A percentile compares a stretch with the other conserved stretches of the same genome.
Conservation (phyloP, 1,140 invertebrate species). For the Aradophagus sp. region DNA sequence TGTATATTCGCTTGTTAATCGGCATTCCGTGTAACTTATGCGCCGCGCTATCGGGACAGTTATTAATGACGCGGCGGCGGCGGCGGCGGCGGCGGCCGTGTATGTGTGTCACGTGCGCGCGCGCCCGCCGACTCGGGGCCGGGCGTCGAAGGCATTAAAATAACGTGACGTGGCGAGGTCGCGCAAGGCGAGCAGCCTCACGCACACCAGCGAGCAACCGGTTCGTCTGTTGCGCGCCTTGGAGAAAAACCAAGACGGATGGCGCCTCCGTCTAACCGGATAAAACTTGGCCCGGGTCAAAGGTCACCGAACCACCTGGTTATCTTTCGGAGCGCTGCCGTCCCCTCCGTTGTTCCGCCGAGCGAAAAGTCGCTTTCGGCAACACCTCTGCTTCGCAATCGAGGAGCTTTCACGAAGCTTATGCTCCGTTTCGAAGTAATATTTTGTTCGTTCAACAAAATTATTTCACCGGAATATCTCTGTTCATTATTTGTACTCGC, state of each 20-base stretch:
- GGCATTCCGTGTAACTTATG: conserved; percentile 28
- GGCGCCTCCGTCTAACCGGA: not conserved
- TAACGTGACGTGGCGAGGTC: conserved; percentile 65
- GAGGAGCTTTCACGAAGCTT: too few relatives aligned
- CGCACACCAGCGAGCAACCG: conserved; percentile 30
- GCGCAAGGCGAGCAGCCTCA: conserved; percentile 66
- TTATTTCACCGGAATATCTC: too few relatives aligned
- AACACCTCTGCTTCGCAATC: not conserved
- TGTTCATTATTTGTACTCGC: too few relatives aligned
- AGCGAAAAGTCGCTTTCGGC: not conserved
- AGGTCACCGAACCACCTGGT: too few relatives aligned
- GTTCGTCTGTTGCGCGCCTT: conserved; percentile 30
- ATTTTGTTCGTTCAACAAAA: too few relatives aligned
- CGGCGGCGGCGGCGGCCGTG: too few relatives aligned
- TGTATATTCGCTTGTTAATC: conserved; percentile 25
- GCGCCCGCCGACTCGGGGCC: too few relatives aligned
- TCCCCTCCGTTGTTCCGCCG: not conserved
- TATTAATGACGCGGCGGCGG: too few relatives aligned
- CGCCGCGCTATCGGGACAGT: conserved; percentile 31
- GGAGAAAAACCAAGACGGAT: conserved; percentile 16
- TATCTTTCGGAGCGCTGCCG: not conserved
- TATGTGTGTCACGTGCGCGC: conserved; percentile 4
- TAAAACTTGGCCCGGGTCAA: too few relatives aligned
- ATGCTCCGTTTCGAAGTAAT: too few relatives aligned
- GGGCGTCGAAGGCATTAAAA: conserved; percentile 35